These are phyloP conservation scores for Excalfactoria chinensis DNA, from an alignment of 2,113 vertebrate genomes.

Conservation along the genomic window DNA sequence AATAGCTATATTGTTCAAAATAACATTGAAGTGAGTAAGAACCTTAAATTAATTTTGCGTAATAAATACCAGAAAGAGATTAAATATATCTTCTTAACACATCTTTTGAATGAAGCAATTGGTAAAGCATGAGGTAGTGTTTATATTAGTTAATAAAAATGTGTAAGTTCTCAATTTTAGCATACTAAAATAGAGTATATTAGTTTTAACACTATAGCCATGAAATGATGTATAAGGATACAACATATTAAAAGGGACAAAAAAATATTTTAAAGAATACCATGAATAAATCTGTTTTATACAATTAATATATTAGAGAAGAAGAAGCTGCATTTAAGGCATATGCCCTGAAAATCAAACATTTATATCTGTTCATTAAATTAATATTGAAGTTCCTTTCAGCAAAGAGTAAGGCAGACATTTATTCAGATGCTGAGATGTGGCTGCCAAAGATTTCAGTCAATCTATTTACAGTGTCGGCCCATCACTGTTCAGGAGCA, in stretches of 20 bases:
- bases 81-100: background rate
- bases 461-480: background rate
- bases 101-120: background rate
- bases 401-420: background rate
- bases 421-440: background rate
- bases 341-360: background rate
- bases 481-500: background rate
- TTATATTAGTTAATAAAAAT: background rate
- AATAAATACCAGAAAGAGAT: background rate
- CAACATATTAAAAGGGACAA: background rate
- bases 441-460: background rate
- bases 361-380: background rate
- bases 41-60: background rate
- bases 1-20: background rate
- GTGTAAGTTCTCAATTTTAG: background rate
- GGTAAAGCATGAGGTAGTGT: background rate
- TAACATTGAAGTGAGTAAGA: background rate
- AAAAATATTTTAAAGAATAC: background rate
- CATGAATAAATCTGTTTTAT: background rate
- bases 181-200: background rate
- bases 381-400: background rate
- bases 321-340: background rate
- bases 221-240: background rate
- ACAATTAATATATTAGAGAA: background rate
- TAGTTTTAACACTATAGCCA: rapidly evolving